Conservation (phyloP, 1,140 invertebrate genomes). For the Anthonomus grandis region DNA sequence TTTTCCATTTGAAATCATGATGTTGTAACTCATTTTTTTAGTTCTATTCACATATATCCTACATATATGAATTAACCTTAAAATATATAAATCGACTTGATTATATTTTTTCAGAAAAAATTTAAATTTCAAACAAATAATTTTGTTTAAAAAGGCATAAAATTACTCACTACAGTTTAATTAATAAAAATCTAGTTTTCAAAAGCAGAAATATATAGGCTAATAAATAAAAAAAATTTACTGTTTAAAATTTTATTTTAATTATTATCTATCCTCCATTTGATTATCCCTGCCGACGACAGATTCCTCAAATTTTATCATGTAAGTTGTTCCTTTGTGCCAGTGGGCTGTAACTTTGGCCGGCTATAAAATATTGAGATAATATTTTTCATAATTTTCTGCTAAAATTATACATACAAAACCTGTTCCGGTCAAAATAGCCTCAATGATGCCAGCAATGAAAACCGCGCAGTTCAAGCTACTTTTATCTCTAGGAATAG, state of each 20-base stretch:
- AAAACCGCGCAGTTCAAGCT: constrained; percentile 98
- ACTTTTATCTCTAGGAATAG: constrained; percentile 96
- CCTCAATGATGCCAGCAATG: constrained; percentile 96
- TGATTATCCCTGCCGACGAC: constrained; percentile 92
- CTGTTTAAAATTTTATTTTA: no score
- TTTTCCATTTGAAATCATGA: no score
- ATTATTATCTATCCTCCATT: constrained; percentile 75
- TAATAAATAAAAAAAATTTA: constrained; percentile 1
- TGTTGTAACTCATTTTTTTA: no score
- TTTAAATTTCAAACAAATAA: no score
- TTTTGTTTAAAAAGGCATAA: no score
- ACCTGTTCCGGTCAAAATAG: constrained; percentile 88
- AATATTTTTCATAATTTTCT: neutral
- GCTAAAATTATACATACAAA: constrained; percentile 74
- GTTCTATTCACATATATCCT: no score
- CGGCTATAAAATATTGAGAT: constrained; percentile 61
- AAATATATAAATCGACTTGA: no score
- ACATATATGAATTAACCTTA: no score
- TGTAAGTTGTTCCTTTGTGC: constrained; percentile 99
- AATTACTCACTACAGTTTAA: no score
- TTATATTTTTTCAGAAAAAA: no score
- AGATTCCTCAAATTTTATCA: constrained; percentile 97
- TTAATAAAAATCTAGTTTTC: no score
- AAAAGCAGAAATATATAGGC: no score
- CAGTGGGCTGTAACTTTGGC: constrained; percentile 96